Evolutionary conservation across 2,797 vertebrate species (phyloP), one percentile per base, ranked within the genome.

Genomic region (Catharus ustulatus): DNA sequence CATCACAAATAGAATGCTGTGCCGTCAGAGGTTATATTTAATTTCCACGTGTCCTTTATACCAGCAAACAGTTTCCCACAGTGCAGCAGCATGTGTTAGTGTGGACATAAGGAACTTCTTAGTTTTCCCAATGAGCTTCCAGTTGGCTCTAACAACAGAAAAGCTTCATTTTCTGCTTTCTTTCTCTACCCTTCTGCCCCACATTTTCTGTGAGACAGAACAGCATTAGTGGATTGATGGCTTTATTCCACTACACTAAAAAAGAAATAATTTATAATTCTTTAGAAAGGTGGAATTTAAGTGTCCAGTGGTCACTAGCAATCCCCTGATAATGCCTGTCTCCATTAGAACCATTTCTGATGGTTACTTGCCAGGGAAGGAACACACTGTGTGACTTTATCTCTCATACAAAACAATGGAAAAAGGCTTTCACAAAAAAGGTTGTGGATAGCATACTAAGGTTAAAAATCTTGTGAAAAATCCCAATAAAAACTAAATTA

Each of bases 61-160:
- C 77, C 90, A 95, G 77, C 87, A 93, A 96, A 82, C n/a, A 63
- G 77, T 51, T 94, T 94, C 93, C 95, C 91, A 94, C 87, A 90
- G 75, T 38, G 89, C 36, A 93, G 57, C 4, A 12, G 64, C 71
- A 59, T 94, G 90, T 68, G 57, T 68, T 94, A 62, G 57, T 76
- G 63, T 38, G 61, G 72, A 93, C 84, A 92, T 58, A 91, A 90
- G 80, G 86, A 96, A 94, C 74, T 74, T 87, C 16, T 83, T 51
- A 38, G 42, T 71, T 74, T 94, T 79, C 49, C 77, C 83, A 74
- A 4, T 20, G 36, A 95, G 83, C 72, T 93, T 74, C 89, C 80
- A 93, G n/a, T 85, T 94, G 89, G 71, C 75, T 88, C n/a, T 64
- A 72, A 91, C 24, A 85, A 72, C 36, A 73, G 32, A 84, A 84